Evolutionary conservation across 2,888 invertebrate genomes (phyloP).

Genomic region (Neuroscelio doddi): DNA sequence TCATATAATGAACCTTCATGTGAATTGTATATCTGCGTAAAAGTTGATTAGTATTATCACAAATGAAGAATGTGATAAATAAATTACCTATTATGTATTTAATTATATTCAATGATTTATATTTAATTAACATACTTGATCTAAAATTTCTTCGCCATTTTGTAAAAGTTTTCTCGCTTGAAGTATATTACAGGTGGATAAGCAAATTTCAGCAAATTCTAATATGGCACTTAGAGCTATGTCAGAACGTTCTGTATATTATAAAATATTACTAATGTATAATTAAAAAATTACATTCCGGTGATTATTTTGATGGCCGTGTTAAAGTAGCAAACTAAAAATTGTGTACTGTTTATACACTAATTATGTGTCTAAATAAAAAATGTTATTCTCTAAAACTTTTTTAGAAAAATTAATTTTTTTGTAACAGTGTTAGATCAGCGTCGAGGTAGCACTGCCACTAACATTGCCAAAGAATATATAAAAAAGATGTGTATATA

Average conservation of each 20-base stretch:
- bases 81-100: too few relatives aligned
- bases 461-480: too few relatives aligned
- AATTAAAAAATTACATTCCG: background rate
- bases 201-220: slow-evolving; percentile 76
- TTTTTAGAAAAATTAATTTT: too few relatives aligned
- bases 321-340: background rate
- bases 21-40: slow-evolving; percentile 50
- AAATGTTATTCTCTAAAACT: too few relatives aligned
- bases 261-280: background rate
- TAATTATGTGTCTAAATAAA: background rate
- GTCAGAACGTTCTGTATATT: slow-evolving; percentile 24
- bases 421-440: too few relatives aligned
- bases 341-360: background rate
- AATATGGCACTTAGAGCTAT: slow-evolving; percentile 70
- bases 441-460: too few relatives aligned
- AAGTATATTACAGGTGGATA: slow-evolving; percentile 75
- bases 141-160: slow-evolving; percentile 71
- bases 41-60: too few relatives aligned
- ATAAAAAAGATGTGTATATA: too few relatives aligned
- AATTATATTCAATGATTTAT: too few relatives aligned
- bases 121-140: slow-evolving; percentile 49
- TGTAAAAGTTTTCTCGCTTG: slow-evolving; percentile 75
- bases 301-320: too few relatives aligned
- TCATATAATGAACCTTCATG: too few relatives aligned
- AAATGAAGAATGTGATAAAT: too few relatives aligned